Conservation (phyloP, 2,113 vertebrate genomes). For the Pardalotus punctatus region DNA sequence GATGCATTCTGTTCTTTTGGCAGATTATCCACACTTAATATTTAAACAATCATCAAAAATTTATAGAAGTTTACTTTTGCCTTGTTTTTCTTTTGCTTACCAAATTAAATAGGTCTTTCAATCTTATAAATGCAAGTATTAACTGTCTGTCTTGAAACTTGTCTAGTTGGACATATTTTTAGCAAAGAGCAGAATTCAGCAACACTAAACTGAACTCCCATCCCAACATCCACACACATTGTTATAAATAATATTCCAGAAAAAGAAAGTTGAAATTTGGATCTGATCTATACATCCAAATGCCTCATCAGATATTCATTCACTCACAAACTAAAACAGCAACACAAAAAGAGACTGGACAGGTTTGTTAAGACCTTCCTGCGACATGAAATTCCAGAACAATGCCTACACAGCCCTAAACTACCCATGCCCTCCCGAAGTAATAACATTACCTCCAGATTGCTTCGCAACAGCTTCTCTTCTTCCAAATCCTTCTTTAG, state of each 20-base stretch:
- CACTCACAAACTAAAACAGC: neutral
- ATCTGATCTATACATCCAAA: neutral
- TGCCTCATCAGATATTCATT: neutral
- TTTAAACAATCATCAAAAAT: neutral
- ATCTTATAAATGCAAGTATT: neutral
- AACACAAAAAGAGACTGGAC: neutral
- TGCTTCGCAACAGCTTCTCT: slow-evolving; percentile 81
- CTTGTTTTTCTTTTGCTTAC: neutral
- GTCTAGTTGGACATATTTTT: neutral
- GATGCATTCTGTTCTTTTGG: neutral
- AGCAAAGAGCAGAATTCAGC: neutral
- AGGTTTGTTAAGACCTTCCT: neutral
- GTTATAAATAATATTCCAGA: neutral
- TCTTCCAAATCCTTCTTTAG: slow-evolving; percentile 88
- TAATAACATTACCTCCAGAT: slow-evolving; percentile 83
- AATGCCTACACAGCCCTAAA: neutral
- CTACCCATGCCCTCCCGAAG: neutral
- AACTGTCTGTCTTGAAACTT: neutral
- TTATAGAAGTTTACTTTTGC: neutral
- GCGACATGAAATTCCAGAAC: neutral
- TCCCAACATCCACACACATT: neutral
- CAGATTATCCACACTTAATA: neutral
- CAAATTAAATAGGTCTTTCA: neutral
- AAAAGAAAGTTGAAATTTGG: neutral
- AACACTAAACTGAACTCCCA: neutral